Conservation (phyloP, 2,888 invertebrate species). For the Epirrhoe alternata region DNA sequence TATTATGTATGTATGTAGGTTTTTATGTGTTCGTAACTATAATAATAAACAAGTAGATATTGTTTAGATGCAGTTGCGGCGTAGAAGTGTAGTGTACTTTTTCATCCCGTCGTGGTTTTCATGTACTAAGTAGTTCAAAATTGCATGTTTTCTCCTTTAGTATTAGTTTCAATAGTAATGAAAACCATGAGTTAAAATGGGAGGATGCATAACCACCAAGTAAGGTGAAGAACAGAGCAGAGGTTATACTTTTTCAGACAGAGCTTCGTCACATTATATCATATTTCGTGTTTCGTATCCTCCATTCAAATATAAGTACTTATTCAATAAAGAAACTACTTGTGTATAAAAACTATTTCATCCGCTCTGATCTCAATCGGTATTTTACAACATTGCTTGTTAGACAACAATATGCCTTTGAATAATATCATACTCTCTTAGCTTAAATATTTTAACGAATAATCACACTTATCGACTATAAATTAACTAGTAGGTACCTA, state of each 20-base stretch:
- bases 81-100: constrained; percentile 33
- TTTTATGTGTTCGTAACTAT: constrained; percentile 40
- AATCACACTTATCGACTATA: constrained; percentile 42
- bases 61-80: constrained; percentile 54
- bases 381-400: constrained; percentile 50
- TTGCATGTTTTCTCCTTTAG: constrained; percentile 35
- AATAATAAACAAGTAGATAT: constrained; percentile 33
- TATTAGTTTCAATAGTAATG: constrained; percentile 34
- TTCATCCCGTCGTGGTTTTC: constrained; percentile 57
- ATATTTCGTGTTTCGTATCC: constrained; percentile 9
- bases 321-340: constrained; percentile 10
- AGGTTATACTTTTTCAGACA: constrained; percentile 41
- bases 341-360: constrained; percentile 45
- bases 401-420: constrained; percentile 50
- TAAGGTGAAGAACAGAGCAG: constrained; percentile 42
- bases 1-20: constrained; percentile 51
- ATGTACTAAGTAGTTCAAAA: constrained; percentile 36
- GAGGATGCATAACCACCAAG: constrained; percentile 37
- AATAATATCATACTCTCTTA: constrained; percentile 45
- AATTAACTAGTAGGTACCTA: constrained; percentile 29
- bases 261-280: constrained; percentile 14
- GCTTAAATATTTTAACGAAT: constrained; percentile 45
- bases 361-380: constrained; percentile 47
- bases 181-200: constrained; percentile 49
- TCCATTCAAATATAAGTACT: constrained; percentile 16